These are phyloP conservation scores for Thecophora atra DNA, from an alignment of 2,888 invertebrate genomes.

Conservation along the genomic window DNA sequence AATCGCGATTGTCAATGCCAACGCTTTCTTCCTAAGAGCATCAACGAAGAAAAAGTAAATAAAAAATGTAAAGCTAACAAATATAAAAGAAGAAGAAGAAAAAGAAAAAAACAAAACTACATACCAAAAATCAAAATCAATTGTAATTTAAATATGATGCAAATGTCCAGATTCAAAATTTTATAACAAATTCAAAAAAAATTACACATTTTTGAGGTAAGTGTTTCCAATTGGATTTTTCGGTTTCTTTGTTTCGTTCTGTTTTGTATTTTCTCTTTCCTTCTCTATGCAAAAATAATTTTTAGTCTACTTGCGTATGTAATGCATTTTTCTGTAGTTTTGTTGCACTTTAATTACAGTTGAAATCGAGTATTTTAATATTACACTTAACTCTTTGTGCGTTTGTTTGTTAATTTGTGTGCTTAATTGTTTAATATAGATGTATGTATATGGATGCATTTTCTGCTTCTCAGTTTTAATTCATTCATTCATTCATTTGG, in stretches of 20 bases:
- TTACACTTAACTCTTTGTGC: background rate
- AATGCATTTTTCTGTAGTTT: slow-evolving; percentile 28
- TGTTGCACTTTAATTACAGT: background rate
- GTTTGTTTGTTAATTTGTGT: background rate
- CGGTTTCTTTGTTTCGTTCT: slow-evolving; percentile 45
- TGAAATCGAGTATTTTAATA: too few species aligned
- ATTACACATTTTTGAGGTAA: slow-evolving; percentile 60
- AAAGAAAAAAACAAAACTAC: background rate
- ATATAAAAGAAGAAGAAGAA: slow-evolving; percentile 4
- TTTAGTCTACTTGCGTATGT: slow-evolving; percentile 34
- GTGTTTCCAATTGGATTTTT: slow-evolving; percentile 59
- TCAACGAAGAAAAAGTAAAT: slow-evolving; percentile 51
- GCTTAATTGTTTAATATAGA: background rate
- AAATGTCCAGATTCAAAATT: slow-evolving; percentile 28
- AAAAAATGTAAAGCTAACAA: slow-evolving; percentile 18
- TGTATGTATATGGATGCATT: background rate
- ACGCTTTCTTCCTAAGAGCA: slow-evolving; percentile 20
- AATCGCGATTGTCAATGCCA: slow-evolving; percentile 19
- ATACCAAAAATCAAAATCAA: slow-evolving; percentile 31
- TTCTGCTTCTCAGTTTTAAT: background rate
- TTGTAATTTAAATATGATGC: slow-evolving; percentile 25
- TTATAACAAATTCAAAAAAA: slow-evolving; percentile 41
- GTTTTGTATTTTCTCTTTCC: slow-evolving; percentile 44
- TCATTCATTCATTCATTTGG: background rate
- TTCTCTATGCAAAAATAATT: slow-evolving; percentile 33